Evolutionary conservation across 2,888 invertebrate species (phyloP).

Genomic region (Helobdella robusta): DNA sequence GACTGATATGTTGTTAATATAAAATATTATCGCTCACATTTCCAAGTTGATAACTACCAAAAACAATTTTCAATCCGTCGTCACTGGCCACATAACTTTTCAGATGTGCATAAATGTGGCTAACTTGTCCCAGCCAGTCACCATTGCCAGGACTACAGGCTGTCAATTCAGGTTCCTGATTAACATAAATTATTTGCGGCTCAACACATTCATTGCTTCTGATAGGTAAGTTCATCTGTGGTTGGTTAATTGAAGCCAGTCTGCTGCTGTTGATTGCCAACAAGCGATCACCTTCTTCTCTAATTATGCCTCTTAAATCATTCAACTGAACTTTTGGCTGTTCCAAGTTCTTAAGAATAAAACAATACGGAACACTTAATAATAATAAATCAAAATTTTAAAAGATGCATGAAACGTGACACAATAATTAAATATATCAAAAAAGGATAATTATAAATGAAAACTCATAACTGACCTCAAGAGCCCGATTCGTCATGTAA

Average conservation of each 20-base stretch:
- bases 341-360: constrained; percentile 6
- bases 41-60: constrained; percentile 42
- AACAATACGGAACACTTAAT: neutral
- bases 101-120: constrained; percentile 48
- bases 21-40: neutral
- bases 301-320: constrained; percentile 43
- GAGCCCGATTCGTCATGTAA: constrained; percentile 47
- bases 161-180: neutral
- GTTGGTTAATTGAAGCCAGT: too few species aligned
- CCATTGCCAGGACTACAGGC: constrained; percentile 20
- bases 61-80: constrained; percentile 40
- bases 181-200: neutral
- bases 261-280: constrained; percentile 16
- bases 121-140: constrained; percentile 46
- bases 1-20: neutral
- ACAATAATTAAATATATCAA: constrained; percentile 2
- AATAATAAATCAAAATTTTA: neutral
- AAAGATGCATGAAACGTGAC: neutral
- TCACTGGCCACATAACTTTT: constrained; percentile 35
- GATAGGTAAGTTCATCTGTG: neutral
- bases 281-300: constrained; percentile 33
- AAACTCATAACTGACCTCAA: constrained; percentile 33
- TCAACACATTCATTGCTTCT: neutral
- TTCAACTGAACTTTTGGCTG: constrained; percentile 41
- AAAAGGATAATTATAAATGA: neutral